phyloP scores from a whole-genome alignment of 2,888 invertebrate genomes.

The Melieria crassipennis region DNA sequence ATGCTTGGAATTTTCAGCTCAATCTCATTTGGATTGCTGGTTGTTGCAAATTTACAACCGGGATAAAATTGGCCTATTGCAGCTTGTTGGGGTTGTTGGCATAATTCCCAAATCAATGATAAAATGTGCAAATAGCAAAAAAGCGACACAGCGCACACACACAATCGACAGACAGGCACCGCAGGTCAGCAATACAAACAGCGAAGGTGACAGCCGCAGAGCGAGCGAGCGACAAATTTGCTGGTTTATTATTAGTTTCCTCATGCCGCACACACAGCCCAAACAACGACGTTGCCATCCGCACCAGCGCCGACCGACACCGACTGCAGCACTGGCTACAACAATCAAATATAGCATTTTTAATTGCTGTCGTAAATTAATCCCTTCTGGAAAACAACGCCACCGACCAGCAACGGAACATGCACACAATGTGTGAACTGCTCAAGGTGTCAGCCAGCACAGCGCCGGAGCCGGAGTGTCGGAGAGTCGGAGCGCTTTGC shows the following conservation, averaged over 20 bases:
- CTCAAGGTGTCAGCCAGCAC: conserved; percentile 22
- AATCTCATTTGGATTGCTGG: not conserved
- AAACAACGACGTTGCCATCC: too few relatives aligned
- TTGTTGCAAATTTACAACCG: conserved; percentile 18
- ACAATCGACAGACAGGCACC: not conserved
- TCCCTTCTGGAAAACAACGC: conserved; percentile 51
- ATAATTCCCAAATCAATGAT: conserved; percentile 30
- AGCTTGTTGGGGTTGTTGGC: conserved; percentile 18
- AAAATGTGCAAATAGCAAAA: conserved; percentile 19
- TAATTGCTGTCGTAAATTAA: conserved; percentile 64
- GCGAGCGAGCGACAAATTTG: too few relatives aligned
- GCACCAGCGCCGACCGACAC: not conserved
- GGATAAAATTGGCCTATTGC: conserved; percentile 9
- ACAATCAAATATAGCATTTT: conserved; percentile 41
- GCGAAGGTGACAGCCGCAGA: too few relatives aligned
- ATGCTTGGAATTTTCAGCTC: too few relatives aligned
- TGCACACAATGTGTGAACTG: conserved; percentile 15
- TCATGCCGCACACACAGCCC: too few relatives aligned
- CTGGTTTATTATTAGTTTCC: too few relatives aligned
- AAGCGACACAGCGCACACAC: not conserved
- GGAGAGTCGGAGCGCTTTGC: too few relatives aligned
- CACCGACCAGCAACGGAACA: not conserved
- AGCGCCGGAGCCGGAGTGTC: not conserved
- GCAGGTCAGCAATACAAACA: not conserved
- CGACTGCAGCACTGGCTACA: not conserved